Conservation (phyloP, 2,888 invertebrate species). For the Xestobium rufovillosum region DNA sequence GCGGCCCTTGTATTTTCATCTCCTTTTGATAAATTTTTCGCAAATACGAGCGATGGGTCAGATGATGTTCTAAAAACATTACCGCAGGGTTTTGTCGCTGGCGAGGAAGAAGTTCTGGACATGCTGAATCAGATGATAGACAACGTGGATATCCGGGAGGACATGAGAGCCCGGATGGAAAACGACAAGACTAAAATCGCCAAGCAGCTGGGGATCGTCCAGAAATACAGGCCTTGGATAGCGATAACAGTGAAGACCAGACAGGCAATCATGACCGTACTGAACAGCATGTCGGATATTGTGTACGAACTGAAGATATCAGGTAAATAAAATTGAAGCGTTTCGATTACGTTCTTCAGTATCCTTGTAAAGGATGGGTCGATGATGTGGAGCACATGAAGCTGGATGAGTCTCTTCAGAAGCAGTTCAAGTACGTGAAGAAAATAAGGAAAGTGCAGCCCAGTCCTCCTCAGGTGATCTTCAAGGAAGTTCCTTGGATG, state of each 20-base stretch:
- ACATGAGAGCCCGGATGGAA: conserved; percentile 5
- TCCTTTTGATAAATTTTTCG: too few relatives aligned
- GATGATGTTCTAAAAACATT: too few relatives aligned
- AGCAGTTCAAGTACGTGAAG: conserved; percentile 44
- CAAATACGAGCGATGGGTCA: too few relatives aligned
- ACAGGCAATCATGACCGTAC: conserved; percentile 53
- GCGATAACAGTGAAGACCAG: conserved; percentile 58
- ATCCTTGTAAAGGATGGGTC: conserved; percentile 45
- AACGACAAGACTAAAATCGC: conserved; percentile 38
- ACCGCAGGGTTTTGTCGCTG: conserved; percentile 3
- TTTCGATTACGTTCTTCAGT: too few relatives aligned
- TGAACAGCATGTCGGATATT: conserved; percentile 52
- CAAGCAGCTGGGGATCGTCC: conserved; percentile 48
- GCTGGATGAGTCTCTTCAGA: conserved; percentile 48
- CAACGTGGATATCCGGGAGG: conserved; percentile 10
- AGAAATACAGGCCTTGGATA: conserved; percentile 52
- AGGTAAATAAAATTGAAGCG: too few relatives aligned
- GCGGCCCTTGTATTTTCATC: too few relatives aligned
- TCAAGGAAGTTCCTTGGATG: conserved; percentile 28
- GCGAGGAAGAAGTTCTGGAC: conserved; percentile 11
- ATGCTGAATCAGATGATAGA: conserved; percentile 8
- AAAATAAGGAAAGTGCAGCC: conserved; percentile 41
- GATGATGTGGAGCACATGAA: conserved; percentile 52
- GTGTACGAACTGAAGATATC: conserved; percentile 51
- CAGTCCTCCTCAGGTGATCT: conserved; percentile 45